Evolutionary conservation across 2,888 invertebrate species (phyloP).

Genomic region (Dasypolia templi): DNA sequence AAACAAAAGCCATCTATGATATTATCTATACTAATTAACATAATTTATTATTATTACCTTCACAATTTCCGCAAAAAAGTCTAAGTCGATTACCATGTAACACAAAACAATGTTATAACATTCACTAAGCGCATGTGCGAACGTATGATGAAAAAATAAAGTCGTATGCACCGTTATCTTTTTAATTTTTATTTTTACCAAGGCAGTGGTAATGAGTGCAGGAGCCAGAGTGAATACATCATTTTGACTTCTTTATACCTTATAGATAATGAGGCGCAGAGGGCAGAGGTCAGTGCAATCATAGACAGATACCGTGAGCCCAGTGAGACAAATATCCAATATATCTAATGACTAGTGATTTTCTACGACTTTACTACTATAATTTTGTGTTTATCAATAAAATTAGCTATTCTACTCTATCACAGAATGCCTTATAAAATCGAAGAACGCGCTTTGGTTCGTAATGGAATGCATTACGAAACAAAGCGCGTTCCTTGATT

Average conservation of each 20-base stretch:
- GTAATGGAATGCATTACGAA: too few relatives aligned
- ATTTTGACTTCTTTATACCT: slow-evolving; percentile 87
- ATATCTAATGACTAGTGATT: slow-evolving; percentile 72
- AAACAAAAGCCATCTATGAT: slow-evolving; percentile 33
- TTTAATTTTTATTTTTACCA: slow-evolving; percentile 72
- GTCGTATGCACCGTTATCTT: slow-evolving; percentile 62
- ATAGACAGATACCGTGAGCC: slow-evolving; percentile 82
- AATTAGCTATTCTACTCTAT: background rate
- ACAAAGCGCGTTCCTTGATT: too few relatives aligned
- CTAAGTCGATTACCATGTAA: slow-evolving; percentile 24
- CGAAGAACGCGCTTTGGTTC: too few relatives aligned
- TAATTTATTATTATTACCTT: slow-evolving; percentile 55
- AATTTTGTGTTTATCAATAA: slow-evolving; percentile 36
- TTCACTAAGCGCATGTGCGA: slow-evolving; percentile 49
- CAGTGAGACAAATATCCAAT: slow-evolving; percentile 82
- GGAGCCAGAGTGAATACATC: slow-evolving; percentile 80
- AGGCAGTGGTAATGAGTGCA: slow-evolving; percentile 72
- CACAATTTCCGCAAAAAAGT: slow-evolving; percentile 43
- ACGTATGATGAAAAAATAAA: slow-evolving; percentile 26
- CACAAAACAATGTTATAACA: slow-evolving; percentile 49
- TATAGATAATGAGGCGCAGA: slow-evolving; percentile 82
- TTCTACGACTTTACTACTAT: slow-evolving; percentile 58
- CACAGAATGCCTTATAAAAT: background rate
- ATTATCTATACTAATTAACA: slow-evolving; percentile 44
- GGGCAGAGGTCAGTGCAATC: slow-evolving; percentile 88